These are phyloP conservation scores for Amphilophus citrinellus DNA, from an alignment of 2,113 vertebrate genomes.

Conservation along the genomic window DNA sequence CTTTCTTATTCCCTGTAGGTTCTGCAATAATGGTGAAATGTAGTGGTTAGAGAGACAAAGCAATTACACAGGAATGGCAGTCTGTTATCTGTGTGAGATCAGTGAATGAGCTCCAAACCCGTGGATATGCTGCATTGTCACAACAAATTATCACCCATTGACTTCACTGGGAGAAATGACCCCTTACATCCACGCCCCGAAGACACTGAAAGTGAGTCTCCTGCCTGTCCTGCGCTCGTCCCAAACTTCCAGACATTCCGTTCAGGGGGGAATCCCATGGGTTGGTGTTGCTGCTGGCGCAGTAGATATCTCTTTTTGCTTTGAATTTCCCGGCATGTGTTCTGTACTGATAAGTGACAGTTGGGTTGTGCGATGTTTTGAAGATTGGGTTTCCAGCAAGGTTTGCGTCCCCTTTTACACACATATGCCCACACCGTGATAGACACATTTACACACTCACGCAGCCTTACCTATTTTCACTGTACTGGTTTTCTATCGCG, in stretches of 20 bases:
- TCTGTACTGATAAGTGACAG: slow-evolving; percentile 54
- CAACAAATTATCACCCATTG: slow-evolving; percentile 12
- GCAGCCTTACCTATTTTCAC: slow-evolving; percentile 14
- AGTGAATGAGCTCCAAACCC: slow-evolving; percentile 21
- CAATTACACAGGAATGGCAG: background rate
- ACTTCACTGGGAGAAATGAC: background rate
- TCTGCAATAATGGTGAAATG: background rate
- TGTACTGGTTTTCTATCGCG: background rate
- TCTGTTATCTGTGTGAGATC: slow-evolving; percentile 7
- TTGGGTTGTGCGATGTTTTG: slow-evolving; percentile 33
- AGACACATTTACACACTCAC: background rate
- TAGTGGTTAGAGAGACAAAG: slow-evolving; percentile 1
- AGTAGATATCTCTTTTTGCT: slow-evolving; percentile 21
- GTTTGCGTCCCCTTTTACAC: background rate
- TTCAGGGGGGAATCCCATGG: background rate
- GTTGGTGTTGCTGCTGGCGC: background rate
- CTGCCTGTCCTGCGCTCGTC: background rate
- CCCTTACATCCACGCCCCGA: background rate
- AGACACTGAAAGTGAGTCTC: background rate
- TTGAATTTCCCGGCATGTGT: slow-evolving; percentile 34
- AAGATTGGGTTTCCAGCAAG: slow-evolving; percentile 13
- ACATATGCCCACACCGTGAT: background rate
- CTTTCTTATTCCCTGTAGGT: slow-evolving; percentile 5
- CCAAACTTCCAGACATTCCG: slow-evolving; percentile 23
- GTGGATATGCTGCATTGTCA: slow-evolving; percentile 10